phyloP scores from a whole-genome alignment of 2,888 invertebrate species.

The Chelonus formosanus region DNA sequence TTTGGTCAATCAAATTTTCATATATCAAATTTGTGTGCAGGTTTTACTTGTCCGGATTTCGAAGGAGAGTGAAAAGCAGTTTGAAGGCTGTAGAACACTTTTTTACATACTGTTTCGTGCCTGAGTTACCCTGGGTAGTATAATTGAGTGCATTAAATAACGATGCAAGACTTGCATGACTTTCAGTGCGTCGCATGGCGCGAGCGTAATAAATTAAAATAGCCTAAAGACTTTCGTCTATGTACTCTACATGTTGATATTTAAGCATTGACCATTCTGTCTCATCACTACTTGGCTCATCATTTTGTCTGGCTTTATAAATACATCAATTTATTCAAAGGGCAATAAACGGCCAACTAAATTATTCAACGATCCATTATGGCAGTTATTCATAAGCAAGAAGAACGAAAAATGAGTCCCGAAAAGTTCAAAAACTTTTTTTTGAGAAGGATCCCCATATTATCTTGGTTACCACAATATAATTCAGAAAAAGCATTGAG shows the following conservation, averaged over 20 bases:
- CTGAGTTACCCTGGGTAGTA: constrained; percentile 20
- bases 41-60: not conserved
- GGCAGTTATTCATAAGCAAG: constrained; percentile 7
- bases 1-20: not conserved
- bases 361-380: not conserved
- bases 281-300: not conserved
- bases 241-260: not conserved
- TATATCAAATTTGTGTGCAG: not conserved
- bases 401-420: constrained; percentile 7
- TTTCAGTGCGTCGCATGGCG: constrained; percentile 24
- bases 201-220: constrained; percentile 23
- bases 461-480: constrained; percentile 81
- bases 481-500: constrained; percentile 77
- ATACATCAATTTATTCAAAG: not conserved
- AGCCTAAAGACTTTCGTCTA: constrained; percentile 1
- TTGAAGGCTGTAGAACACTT: constrained; percentile 9
- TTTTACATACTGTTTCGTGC: constrained; percentile 1
- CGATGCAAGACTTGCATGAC: constrained; percentile 9
- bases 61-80: constrained; percentile 9
- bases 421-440: constrained; percentile 43
- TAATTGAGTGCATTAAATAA: constrained; percentile 21
- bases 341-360: not conserved
- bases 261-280: not conserved
- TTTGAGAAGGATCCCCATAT: constrained; percentile 71
- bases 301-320: not conserved